These are phyloP conservation scores for Mystacides longicornis DNA, from an alignment of 2,888 invertebrate genomes.

Conservation along the genomic window DNA sequence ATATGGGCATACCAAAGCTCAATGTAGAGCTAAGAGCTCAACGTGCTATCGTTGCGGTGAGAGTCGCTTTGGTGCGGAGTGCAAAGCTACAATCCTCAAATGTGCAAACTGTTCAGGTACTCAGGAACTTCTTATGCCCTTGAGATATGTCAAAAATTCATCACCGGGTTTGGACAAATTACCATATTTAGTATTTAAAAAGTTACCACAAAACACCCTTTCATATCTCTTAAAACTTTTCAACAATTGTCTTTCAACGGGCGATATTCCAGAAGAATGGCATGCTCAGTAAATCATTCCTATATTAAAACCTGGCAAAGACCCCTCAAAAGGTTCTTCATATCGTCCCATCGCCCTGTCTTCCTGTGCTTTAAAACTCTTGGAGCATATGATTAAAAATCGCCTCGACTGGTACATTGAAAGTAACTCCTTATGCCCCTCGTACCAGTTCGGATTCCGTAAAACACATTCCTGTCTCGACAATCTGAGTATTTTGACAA, in stretches of 20 bases:
- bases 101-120: background rate
- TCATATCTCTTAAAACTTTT: background rate
- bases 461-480: background rate
- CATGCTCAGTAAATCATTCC: background rate
- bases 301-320: background rate
- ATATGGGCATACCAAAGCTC: background rate
- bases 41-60: background rate
- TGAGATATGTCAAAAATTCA: background rate
- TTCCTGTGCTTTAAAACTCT: background rate
- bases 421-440: background rate
- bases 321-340: background rate
- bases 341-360: background rate
- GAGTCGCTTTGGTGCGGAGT: background rate
- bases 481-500: background rate
- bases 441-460: background rate
- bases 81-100: background rate
- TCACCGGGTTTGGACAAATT: background rate
- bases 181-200: background rate
- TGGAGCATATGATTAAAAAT: background rate
- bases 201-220: background rate
- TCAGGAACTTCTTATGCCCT: background rate
- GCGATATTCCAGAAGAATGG: background rate
- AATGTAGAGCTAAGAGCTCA: background rate
- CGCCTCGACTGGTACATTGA: background rate
- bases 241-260: background rate